phyloP scores from a whole-genome alignment of 2,888 invertebrate species.

The Calameuta filiformis region DNA sequence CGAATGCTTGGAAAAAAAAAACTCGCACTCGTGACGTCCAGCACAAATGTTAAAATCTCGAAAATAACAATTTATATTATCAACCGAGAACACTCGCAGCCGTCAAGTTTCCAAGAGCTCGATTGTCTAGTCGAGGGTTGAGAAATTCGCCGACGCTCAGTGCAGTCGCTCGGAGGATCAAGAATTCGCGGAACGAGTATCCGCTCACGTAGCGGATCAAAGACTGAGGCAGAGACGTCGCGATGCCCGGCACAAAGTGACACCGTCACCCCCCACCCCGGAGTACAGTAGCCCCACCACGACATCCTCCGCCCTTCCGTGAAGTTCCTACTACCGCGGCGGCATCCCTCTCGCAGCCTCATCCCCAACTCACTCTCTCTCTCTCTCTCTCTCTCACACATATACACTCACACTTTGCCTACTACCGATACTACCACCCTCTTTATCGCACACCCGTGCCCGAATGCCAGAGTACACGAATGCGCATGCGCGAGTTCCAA shows the following conservation, averaged over 20 bases:
- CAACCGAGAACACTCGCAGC: too few relatives aligned
- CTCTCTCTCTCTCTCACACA: conserved; percentile 1
- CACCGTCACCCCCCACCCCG: conserved; percentile 51
- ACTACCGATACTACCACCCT: not conserved
- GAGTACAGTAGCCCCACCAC: conserved; percentile 19
- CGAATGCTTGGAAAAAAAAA: too few relatives aligned
- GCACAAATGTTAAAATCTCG: too few relatives aligned
- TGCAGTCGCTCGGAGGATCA: too few relatives aligned
- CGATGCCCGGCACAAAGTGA: conserved; percentile 62
- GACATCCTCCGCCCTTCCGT: conserved; percentile 5
- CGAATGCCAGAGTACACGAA: too few relatives aligned
- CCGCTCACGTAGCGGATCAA: conserved; percentile 49
- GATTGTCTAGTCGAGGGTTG: too few relatives aligned
- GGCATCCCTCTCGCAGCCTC: not conserved
- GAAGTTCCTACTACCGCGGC: conserved; percentile 11
- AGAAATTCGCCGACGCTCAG: too few relatives aligned
- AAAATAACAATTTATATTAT: too few relatives aligned
- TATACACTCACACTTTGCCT: not conserved
- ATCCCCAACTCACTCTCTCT: conserved; percentile 4
- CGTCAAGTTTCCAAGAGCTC: too few relatives aligned
- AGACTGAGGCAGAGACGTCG: conserved; percentile 56
- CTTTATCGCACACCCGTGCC: conserved; percentile 15
- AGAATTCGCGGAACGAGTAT: conserved; percentile 28
- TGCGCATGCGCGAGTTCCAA: too few relatives aligned
- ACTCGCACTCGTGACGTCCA: too few relatives aligned